Percentiles rank a stretch among this genome's conserved stretches.
Evolutionary conservation across 2,888 invertebrate genomes (phyloP).

Genomic region (Smittia sp.): DNA sequence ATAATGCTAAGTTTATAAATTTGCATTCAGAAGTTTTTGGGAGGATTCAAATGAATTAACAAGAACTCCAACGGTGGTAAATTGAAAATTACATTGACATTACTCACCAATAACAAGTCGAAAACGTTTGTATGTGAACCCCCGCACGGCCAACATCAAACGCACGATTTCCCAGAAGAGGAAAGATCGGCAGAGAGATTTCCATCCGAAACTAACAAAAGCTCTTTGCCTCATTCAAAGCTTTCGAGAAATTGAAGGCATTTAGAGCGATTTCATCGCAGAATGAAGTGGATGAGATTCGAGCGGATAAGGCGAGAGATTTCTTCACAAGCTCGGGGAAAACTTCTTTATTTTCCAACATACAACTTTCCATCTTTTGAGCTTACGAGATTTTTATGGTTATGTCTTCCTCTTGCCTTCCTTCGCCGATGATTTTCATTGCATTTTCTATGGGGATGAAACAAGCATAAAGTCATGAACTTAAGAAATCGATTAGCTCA

Average conservation of each 20-base stretch:
- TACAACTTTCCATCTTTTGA: background rate
- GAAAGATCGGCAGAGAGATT: too few species aligned
- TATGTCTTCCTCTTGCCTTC: conserved; percentile 5
- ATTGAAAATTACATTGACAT: too few species aligned
- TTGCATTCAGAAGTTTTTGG: too few species aligned
- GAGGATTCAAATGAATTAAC: too few species aligned
- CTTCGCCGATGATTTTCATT: background rate
- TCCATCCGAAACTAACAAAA: too few species aligned
- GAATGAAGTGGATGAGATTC: background rate
- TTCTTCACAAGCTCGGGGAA: background rate
- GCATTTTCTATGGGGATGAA: conserved; percentile 9
- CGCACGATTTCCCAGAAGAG: too few species aligned
- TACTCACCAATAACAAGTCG: too few species aligned
- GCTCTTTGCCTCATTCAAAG: too few species aligned
- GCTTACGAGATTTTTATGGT: conserved; percentile 25
- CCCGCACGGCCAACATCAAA: too few species aligned
- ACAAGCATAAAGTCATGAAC: conserved; percentile 23
- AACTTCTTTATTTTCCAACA: background rate
- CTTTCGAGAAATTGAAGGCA: background rate
- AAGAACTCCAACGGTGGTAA: too few species aligned
- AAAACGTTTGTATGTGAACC: too few species aligned
- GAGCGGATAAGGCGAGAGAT: background rate
- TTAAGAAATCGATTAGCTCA: conserved; percentile 22
- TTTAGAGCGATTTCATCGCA: background rate
- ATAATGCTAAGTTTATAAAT: too few species aligned